Evolutionary conservation across 2,888 invertebrate species (phyloP).

Genomic region (Stictocephala bisonia): DNA sequence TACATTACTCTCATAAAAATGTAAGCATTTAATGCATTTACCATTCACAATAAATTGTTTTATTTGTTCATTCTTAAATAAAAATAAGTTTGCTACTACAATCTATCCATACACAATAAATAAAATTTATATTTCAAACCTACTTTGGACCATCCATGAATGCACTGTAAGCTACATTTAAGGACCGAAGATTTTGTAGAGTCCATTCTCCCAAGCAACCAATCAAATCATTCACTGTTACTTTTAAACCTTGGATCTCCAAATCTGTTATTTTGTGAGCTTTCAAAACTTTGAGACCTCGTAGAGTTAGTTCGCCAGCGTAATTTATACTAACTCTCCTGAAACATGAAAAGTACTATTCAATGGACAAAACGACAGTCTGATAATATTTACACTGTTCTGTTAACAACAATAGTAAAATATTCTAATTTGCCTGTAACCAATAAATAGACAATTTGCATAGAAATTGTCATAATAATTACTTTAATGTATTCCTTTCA

Average conservation of each 20-base stretch:
- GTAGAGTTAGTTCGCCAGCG: slow-evolving; percentile 69
- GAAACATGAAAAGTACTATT: slow-evolving; percentile 53
- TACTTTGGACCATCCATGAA: slow-evolving; percentile 71
- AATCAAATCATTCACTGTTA: slow-evolving; percentile 72
- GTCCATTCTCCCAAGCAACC: slow-evolving; percentile 76
- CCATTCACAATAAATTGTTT: too few species aligned
- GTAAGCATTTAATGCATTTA: too few species aligned
- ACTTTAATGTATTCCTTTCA: too few species aligned
- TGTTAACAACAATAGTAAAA: too few species aligned
- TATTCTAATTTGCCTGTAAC: too few species aligned
- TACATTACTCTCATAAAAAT: too few species aligned
- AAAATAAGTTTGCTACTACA: neutral
- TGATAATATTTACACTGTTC: neutral
- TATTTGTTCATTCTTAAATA: too few species aligned
- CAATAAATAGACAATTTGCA: too few species aligned
- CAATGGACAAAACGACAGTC: slow-evolving; percentile 8
- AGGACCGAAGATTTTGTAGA: slow-evolving; percentile 69
- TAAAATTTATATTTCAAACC: too few species aligned
- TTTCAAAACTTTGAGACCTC: slow-evolving; percentile 71
- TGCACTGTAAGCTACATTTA: slow-evolving; percentile 73
- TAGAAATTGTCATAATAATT: too few species aligned
- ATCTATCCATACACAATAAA: neutral
- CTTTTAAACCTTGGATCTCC: slow-evolving; percentile 70
- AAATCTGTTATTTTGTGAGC: slow-evolving; percentile 73
- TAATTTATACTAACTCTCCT: slow-evolving; percentile 71